phyloP scores from a whole-genome alignment of 2,888 invertebrate species.

The Aleiodes alternator region DNA sequence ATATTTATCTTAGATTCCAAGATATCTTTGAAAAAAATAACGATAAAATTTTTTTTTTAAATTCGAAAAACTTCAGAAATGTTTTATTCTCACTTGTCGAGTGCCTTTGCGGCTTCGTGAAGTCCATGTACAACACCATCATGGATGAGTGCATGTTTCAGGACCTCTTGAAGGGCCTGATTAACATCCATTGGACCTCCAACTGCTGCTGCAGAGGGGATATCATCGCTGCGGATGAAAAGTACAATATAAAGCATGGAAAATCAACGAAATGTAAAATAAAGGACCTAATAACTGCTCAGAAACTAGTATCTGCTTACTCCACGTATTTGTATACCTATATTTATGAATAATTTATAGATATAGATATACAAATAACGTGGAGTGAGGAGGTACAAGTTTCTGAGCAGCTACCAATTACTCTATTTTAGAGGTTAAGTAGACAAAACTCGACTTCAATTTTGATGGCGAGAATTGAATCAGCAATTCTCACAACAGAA shows the following conservation, averaged over 20 bases:
- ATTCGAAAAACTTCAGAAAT: too few relatives aligned
- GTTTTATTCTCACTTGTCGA: conserved; percentile 89
- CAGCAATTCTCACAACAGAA: background rate
- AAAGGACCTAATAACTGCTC: too few relatives aligned
- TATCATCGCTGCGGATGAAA: conserved; percentile 77
- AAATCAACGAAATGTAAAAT: background rate
- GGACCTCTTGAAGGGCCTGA: conserved; percentile 95
- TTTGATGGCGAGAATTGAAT: background rate
- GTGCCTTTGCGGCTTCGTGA: conserved; percentile 97
- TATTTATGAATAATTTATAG: too few relatives aligned
- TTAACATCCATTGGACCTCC: conserved; percentile 94
- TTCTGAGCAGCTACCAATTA: too few relatives aligned
- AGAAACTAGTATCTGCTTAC: too few relatives aligned
- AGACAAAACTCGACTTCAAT: background rate
- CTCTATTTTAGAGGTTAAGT: background rate
- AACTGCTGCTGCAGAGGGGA: conserved; percentile 81
- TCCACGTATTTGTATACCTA: too few relatives aligned
- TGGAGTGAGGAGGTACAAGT: too few relatives aligned
- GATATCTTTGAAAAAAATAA: too few relatives aligned
- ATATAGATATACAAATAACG: too few relatives aligned
- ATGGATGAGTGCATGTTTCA: conserved; percentile 95
- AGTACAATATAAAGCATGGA: background rate
- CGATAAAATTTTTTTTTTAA: too few relatives aligned
- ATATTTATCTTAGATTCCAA: too few relatives aligned
- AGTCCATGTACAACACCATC: conserved; percentile 98